Base-by-base conservation (phyloP, 2,113 vertebrate species). In the Burhinus oedicnemus region DNA sequence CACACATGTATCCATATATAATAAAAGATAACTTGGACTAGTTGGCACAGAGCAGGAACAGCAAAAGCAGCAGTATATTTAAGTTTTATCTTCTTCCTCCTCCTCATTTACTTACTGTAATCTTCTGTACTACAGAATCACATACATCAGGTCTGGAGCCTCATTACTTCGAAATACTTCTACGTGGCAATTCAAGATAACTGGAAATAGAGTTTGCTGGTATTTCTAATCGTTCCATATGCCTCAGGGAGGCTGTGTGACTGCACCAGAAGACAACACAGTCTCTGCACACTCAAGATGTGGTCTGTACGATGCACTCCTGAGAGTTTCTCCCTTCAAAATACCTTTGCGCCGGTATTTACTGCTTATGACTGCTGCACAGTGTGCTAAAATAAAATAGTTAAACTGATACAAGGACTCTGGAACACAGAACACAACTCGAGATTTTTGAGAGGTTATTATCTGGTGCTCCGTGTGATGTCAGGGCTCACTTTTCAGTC, bases 231-330 rank as follows among this genome's bases (percentile, higher is more conserved):
- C 70, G 55, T 49, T 86, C 75, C 1, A 0, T 5, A 25, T 7
- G n/a, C 49, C 57, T 83, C 32, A 7, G 75, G 45, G 71, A 86
- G n/a, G 36, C 62, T 83, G 62, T 2, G 5, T 26, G 44, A 76
- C 79, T 77, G 20, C 51, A 76, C 1, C 38, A 74, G 51, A 40
- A 40, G 57, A 65, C 36, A 87, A 15, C 12, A 26, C 0, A 29
- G 9, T 9, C 74, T 52, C 58, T 29, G 40, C 60, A n/a, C 61
- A 19, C 42, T 69, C 22, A 27, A 69, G 68, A 80, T 6, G 17
- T 3, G 23, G 44, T 93, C 81, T 49, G 13, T 26, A 72, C 12
- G 0, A 0, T 2, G 21, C 14, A 14, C 36, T 69, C 34, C 13
- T 21, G 15, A 58, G 75, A 76, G 62, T 26, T 90, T 90, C 40